phyloP scores from a whole-genome alignment of 2,113 vertebrate genomes.

The Dasyprocta punctata region DNA sequence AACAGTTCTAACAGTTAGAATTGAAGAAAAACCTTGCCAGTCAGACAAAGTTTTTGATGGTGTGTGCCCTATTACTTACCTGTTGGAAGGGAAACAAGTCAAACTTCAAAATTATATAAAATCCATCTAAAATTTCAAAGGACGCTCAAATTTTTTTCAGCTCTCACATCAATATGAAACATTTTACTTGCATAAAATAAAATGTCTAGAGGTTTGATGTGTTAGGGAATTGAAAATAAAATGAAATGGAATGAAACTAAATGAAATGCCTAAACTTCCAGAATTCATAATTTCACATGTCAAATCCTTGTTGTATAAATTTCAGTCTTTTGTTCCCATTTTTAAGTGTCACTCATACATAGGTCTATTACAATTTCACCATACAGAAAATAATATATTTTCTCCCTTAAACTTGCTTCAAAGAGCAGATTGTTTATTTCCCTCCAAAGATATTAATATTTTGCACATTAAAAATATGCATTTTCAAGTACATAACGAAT shows the following conservation, averaged over 20 bases:
- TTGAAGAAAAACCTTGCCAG: rapidly evolving
- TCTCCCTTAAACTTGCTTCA: neutral
- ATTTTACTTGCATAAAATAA: neutral
- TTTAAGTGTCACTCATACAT: neutral
- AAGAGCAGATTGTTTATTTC: neutral
- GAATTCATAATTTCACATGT: neutral
- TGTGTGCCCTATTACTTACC: neutral
- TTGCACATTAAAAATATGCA: neutral
- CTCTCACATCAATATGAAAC: neutral
- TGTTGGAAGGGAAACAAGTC: neutral
- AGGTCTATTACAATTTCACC: neutral
- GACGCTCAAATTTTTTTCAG: neutral
- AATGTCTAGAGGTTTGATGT: neutral
- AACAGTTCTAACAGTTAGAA: neutral
- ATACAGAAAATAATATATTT: neutral
- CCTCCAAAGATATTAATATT: neutral
- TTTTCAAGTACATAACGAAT: neutral
- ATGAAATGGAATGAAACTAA: slow-evolving; percentile 1
- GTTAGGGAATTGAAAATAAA: neutral
- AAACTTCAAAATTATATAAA: neutral
- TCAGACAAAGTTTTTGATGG: neutral
- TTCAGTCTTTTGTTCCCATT: neutral
- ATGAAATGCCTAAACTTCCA: neutral
- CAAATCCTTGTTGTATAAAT: neutral
- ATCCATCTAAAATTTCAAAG: neutral